Base-by-base conservation (phyloP, 2,797 vertebrate species). In the Pangasius krempfi region DNA sequence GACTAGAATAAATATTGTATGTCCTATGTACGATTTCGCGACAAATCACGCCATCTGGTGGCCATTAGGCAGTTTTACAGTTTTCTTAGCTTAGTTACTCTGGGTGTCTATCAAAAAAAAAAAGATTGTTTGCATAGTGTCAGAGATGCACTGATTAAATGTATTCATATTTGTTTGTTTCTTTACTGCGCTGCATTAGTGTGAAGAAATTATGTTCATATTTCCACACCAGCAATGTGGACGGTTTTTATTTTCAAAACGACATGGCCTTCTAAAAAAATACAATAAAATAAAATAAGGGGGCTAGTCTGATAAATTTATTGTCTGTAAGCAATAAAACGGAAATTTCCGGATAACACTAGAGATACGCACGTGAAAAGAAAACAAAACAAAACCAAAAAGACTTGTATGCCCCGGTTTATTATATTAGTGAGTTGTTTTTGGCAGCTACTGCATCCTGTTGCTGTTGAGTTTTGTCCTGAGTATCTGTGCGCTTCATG, bases 231-330 rank as follows among this genome's bases (percentile, higher is more conserved):
- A 33, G 64, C 50, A 89, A 89, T 75, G 90, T 50, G 79, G 22
- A 73, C 78, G 66, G 88, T 88, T 88, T 90, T 90, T 88, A 33
- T 62, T 88, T 64, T 37, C 12, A 80, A 52, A 52, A 52, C 44
- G 3, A 22, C 16, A 14, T 50, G 5, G 73, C 44, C 72, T 76
- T n/a, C 44, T 22, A 40, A 72, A 72, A 52, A 40, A 40, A 40
- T 2, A 40, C 4, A 40, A 40, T 4, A 40, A 40, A 44, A 44
- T 5, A 60, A 85, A 33, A 88, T 82, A 88, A 88, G 90, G 79
- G 90, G 88, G 33, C 2, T 10, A 6, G 40, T 44, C 40, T 47
- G 90, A 88, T 90, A 78, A 89, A 22, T 40, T 52, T 47, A 88
- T 33, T 52, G 76, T 60, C 16, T 83, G 84, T 89, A 58, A 83